Base-by-base conservation (phyloP, 2,113 vertebrate species). In the Danio rerio region DNA sequence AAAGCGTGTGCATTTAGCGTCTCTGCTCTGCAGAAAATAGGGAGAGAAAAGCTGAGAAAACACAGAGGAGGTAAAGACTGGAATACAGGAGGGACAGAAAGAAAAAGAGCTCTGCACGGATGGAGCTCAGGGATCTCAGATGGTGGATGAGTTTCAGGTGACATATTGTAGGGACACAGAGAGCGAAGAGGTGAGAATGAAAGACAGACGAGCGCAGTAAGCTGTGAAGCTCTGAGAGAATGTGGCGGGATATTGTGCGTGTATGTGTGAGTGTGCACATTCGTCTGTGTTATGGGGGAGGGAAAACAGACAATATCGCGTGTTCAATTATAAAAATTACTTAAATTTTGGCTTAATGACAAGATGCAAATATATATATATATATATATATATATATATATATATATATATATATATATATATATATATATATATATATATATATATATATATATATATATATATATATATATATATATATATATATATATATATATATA, bases 131-230 rank as follows among this genome's bases (percentile, higher is more conserved):
- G 31, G 31, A 31, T 31, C 58, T 82, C 81, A 59, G 53, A 52
- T 63, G 56, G 55, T 62, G 56, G 62, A 78, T 20, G n/a, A 15
- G 55, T 56, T 50, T 58, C 16, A 58, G 53, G 21, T 77, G 65
- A 45, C 47, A 49, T 20, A 76, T 65, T 81, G 68, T 6, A 61
- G 11, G 9, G 6, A 76, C 43, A 58, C 55, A 69, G 66, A 84
- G 10, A 81, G 31, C 40, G 47, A 53, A 15, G 11, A 42, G 70
- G 5, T 61, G 20, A 13, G 40, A 59, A 76, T 45, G 21, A 65
- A 15, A 53, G 45, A 45, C n/a, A 50, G 43, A 69, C 12, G n/a
- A 45, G 8, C 10, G 61, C 40, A 31, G 47, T 52, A 62, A 50
- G 61, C 47, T 49, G 43, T 59, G 16, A 18, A 47, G 42, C 47